Percentiles rank a stretch among this genome's conserved stretches.
Evolutionary conservation across 2,113 vertebrate genomes (phyloP).

Genomic region (Tauraco erythrolophus): DNA sequence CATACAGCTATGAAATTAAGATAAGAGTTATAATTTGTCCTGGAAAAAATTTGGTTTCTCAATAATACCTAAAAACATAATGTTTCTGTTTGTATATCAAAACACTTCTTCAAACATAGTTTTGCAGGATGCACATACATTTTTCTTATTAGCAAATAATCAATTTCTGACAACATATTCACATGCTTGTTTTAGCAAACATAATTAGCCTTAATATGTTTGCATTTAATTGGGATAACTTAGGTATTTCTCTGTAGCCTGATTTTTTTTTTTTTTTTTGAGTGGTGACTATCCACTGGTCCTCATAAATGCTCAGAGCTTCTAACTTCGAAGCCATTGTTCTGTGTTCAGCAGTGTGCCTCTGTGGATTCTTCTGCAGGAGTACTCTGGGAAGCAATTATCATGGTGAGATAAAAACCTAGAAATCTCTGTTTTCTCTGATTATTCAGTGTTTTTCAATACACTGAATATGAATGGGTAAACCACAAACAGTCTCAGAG

Average conservation of each 20-base stretch:
- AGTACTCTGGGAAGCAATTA: not conserved
- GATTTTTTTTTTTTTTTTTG: not conserved
- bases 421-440: not conserved
- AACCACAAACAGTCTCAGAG: not conserved
- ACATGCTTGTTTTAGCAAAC: not conserved
- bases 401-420: not conserved
- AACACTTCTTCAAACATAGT: not conserved
- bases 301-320: not conserved
- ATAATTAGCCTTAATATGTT: not conserved
- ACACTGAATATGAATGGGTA: not conserved
- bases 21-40: not conserved
- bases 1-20: not conserved
- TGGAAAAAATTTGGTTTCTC: not conserved
- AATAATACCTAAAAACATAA: not conserved
- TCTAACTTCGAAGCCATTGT: not conserved
- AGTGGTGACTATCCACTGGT: not conserved
- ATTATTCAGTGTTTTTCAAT: not conserved
- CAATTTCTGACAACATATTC: not conserved
- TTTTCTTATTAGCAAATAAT: not conserved
- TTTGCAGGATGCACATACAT: rapidly evolving
- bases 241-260: not conserved
- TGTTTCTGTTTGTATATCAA: not conserved
- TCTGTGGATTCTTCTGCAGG: not conserved
- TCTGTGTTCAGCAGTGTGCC: not conserved
- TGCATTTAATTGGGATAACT: not conserved